A percentile compares a stretch with the other conserved stretches of the same genome.
phyloP scores from a whole-genome alignment of 2,888 invertebrate genomes.

The Campoplex capitator region DNA sequence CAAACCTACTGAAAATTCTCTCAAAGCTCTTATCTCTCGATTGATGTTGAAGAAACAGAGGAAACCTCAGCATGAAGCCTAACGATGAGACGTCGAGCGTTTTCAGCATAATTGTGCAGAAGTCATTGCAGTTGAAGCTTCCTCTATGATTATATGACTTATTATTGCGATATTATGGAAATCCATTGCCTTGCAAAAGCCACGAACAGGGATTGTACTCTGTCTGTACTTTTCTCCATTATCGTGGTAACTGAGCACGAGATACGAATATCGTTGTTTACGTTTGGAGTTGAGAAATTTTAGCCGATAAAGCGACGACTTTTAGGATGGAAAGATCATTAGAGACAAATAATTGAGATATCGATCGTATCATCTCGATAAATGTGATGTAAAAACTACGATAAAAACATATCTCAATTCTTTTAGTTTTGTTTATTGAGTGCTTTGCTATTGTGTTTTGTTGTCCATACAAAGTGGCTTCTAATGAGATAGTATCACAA shows the following conservation, averaged over 20 bases:
- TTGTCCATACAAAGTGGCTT: conserved; percentile 9
- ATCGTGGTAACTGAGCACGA: conserved; percentile 27
- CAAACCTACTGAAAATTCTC: background rate
- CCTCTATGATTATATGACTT: conserved; percentile 72
- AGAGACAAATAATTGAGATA: background rate
- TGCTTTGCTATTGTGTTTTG: background rate
- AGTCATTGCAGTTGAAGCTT: conserved; percentile 68
- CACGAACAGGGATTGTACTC: conserved; percentile 41
- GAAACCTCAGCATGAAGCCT: conserved; percentile 41
- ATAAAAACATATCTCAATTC: background rate
- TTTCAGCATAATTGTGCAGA: conserved; percentile 73
- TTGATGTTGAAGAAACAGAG: conserved; percentile 12
- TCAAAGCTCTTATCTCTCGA: conserved; percentile 22
- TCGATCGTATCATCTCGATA: background rate
- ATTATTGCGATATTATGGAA: conserved; percentile 74
- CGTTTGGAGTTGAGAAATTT: background rate
- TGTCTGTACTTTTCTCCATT: conserved; percentile 41
- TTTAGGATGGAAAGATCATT: background rate
- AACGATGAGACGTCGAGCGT: conserved; percentile 57
- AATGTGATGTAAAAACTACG: background rate
- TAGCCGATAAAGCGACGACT: background rate
- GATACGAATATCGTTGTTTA: conserved; percentile 22
- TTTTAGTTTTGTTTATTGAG: background rate
- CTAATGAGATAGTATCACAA: conserved; percentile 17
- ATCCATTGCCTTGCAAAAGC: conserved; percentile 55